Evolutionary conservation across 37 sponge, comb jelly and placozoan species (phyloP), one percentile per base, ranked within the genome.

Genomic region (Dysidea cf. avara): DNA sequence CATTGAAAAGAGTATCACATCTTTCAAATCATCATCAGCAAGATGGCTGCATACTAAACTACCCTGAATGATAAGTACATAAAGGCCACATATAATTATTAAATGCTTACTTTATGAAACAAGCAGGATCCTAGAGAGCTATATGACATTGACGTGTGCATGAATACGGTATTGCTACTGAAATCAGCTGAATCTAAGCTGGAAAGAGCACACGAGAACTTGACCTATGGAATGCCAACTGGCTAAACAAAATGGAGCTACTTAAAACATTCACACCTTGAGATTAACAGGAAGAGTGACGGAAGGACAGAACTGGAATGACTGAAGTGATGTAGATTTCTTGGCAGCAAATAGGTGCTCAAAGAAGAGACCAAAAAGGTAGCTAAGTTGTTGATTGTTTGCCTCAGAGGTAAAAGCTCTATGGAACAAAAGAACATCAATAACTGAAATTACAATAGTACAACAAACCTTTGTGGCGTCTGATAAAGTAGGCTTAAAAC

Each of bases 1-100:
- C 30, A 66, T 30, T 53, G 69, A 74, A 49, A 75, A 61, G 3
- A 37, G n/a, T 16, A 68, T 69, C 0, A 80, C 81, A 34, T 56
- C 51, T 26, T 26, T 61, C 17, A 80, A 24, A n/a, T 62, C 63
- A 49, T 47, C 29, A 7, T 30, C 18, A 7, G 54, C n/a, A 18
- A 85, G 68, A 57, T 85, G 86, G 30, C 53, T 68, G 52, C 79
- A 79, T 3, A 78, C 62, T 43, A 79, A 61, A 22, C 66, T 38
- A 47, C 86, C 79, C 68, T 76, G 31, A 18, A 46, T 25, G 22
- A 31, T 6, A 31, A 34, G 22, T 66, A 33, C 67, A 66, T 22
- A 37, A 20, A 40, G 40, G 1, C 14, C 43, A 39, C 39, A 34
- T 63, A 63, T n/a, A n/a, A n/a, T n/a, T n/a, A n/a, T n/a, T n/a